phyloP scores from a whole-genome alignment of 1,140 invertebrate species.

The Monomorium pharaonis region DNA sequence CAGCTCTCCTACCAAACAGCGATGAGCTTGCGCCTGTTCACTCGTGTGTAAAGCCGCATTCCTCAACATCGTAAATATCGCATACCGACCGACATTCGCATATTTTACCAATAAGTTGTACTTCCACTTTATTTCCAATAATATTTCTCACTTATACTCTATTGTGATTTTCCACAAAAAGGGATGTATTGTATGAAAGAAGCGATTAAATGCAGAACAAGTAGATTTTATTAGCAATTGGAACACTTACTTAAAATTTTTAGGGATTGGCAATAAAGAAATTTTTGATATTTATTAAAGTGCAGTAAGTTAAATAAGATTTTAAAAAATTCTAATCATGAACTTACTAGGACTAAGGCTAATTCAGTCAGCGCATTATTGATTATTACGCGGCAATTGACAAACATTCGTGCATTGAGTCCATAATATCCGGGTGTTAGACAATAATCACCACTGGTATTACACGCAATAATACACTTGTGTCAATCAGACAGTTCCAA shows the following conservation, averaged over 20 bases:
- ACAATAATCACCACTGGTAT: background rate
- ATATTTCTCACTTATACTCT: background rate
- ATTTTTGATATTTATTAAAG: background rate
- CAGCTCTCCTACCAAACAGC: background rate
- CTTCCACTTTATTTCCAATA: background rate
- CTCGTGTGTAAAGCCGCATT: slow-evolving; percentile 5
- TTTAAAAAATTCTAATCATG: background rate
- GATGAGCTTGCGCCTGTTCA: background rate
- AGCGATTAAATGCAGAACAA: background rate
- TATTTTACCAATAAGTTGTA: slow-evolving; percentile 5
- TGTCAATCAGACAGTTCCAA: background rate
- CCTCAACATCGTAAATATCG: slow-evolving; percentile 34
- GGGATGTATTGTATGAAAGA: background rate
- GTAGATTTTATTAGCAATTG: slow-evolving; percentile 3
- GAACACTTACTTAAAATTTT: background rate
- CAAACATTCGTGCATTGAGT: background rate
- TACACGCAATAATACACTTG: background rate
- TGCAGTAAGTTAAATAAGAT: background rate
- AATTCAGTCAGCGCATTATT: background rate
- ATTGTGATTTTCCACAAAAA: background rate
- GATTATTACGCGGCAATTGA: background rate
- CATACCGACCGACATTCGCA: background rate
- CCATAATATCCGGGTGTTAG: background rate
- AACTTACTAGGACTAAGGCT: background rate
- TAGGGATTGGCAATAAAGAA: background rate